Base-by-base conservation (phyloP, 2,888 invertebrate genomes). In the Pammene fasciana region DNA sequence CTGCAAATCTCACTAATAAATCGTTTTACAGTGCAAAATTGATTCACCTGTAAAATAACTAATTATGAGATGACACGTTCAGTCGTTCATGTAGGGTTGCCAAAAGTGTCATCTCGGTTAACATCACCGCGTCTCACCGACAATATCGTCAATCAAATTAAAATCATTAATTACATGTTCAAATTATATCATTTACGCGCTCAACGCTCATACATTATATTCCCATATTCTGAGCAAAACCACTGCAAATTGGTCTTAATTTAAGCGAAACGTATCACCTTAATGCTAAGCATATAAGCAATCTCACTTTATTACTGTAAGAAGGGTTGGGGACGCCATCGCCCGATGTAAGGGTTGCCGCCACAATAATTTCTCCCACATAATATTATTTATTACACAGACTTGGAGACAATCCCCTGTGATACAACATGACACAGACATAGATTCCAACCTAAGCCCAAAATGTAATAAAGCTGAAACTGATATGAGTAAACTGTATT, bases 201-300 rank as follows among this genome's bases (percentile, higher is more conserved):
- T 83, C 82, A 86, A 86, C 82, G 81, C 83, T 83, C 82, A 82
- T 86, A 86, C 86, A 90, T 90, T 88, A 85, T 88, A 88, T 88
- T 89, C 85, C 81, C 87, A 86, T 89, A 86, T 86, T 84, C 85
- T 80, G 80, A 75, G 83, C 84, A 86, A 88, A 89, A 88, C 87
- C 88, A 86, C 82, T 82, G 84, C 88, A 90, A 91, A 90, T 90
- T 90, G 88, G 83, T 88, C 86, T 89, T 90, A 90, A 92, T 90
- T 90, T 85, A 86, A 86, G 85, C 79, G 85, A 87, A 89, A 90
- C 82, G 85, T 90, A 88, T 86, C 85, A 82, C 85, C 82, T 83
- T 88, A 88, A 89, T 89, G 83, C 82, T 88, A 83, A 89, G 84
- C 82, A 79, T 87, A 84, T 88, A 86, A 88, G 86, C 86, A 89